A percentile compares a stretch with the other conserved stretches of the same genome.
These are phyloP conservation scores for Laterallus jamaicensis DNA, from an alignment of 2,113 vertebrate genomes.

Conservation along the genomic window DNA sequence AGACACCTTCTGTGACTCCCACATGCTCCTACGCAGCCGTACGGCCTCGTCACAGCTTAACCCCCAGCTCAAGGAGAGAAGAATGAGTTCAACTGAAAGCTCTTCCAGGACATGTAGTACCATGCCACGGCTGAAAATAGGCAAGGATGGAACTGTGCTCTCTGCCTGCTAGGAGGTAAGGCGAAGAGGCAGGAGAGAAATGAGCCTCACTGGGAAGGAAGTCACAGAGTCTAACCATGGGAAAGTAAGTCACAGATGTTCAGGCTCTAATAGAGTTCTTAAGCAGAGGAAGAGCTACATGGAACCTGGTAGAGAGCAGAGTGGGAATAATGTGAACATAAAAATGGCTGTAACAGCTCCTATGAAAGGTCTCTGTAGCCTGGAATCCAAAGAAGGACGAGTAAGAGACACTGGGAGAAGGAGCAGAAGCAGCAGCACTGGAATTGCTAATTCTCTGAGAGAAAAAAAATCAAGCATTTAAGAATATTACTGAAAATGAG, in stretches of 20 bases:
- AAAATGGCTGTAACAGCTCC: background rate
- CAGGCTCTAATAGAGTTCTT: background rate
- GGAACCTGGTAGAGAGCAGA: slow-evolving; percentile 7
- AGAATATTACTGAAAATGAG: background rate
- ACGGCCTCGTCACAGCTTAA: background rate
- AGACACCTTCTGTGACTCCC: background rate
- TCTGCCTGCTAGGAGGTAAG: background rate
- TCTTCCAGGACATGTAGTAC: background rate
- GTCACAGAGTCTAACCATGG: rapidly evolving
- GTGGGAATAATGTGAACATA: background rate
- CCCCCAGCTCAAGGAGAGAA: background rate
- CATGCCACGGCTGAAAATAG: background rate
- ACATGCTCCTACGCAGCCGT: background rate
- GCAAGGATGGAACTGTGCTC: background rate
- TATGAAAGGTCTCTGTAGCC: background rate
- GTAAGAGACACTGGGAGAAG: background rate
- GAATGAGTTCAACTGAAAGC: background rate
- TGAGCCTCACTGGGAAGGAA: background rate
- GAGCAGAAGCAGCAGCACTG: background rate
- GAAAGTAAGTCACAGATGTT: background rate
- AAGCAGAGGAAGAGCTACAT: slow-evolving; percentile 13
- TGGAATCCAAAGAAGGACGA: background rate
- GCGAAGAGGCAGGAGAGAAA: background rate
- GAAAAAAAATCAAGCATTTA: background rate
- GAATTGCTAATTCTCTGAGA: background rate